Base-by-base conservation (phyloP, 2,113 vertebrate genomes). In the Micromys minutus region DNA sequence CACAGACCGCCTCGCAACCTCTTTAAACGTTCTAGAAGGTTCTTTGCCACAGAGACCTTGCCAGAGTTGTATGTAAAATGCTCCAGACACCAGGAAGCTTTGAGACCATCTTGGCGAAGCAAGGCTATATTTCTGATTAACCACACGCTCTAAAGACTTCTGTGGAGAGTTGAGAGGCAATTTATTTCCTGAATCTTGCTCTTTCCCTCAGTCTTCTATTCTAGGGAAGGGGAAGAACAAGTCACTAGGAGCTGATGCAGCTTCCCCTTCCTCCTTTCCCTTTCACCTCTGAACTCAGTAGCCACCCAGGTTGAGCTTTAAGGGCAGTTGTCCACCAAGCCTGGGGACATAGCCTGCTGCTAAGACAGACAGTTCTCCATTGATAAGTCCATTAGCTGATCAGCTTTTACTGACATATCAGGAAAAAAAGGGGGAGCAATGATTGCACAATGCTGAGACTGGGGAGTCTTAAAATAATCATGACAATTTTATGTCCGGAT, bases 341-440 rank as follows among this genome's bases (percentile, higher is more conserved):
- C 63, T 15, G 71, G 61, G 31, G 57, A 55, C 4, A 0, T 5
- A 24, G 16, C 21, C 39, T 16, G 47, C 34, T 59, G 61, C 36
- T 24, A 76, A 89, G 89, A 96, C 81, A 34, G 29, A 19, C 63
- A 79, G 76, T 80, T 95, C 87, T 88, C 57, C 16, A 45, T n/a
- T n/a, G n/a, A n/a, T n/a, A n/a, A n/a, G 65, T 15, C 63, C 63
- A 34, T 34, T 34, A 34, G 29, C 63, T 34, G 29, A 34, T 34
- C 63, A 34, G 31, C 12, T 67, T 63, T 34, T 34, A 67, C 34
- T 67, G 65, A 34, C 29, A 34, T 15, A 67, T 34, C 31, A 67
- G 31, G 15, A 31, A 34, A 67, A 15, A 67, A 65, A 67, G 34
- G 4, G 31, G 65, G 65, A 67, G 31, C 65, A 67, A 13, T 13